Base-by-base conservation (phyloP, 2,797 vertebrate species). In the Clarias fuscus region DNA sequence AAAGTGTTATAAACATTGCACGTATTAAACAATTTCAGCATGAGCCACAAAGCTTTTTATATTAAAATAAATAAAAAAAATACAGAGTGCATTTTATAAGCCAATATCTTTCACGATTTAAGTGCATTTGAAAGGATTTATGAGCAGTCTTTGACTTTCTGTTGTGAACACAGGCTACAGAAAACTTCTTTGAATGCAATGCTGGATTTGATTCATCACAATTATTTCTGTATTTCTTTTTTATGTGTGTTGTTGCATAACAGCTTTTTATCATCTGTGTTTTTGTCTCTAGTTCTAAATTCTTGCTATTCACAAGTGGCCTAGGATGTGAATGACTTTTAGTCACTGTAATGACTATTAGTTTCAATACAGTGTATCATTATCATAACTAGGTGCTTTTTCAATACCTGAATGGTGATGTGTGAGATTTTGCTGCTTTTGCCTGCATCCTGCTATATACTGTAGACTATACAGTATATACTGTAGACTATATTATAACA, bases 101-200 rank as follows among this genome's bases (percentile, higher is more conserved):
- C 33, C 10, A 78, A 27, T 5, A 78, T 78, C 56, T 22, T 78
- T 59, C 27, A 78, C 37, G 10, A 78, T 78, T 78, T 59, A 37
- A 78, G 10, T 59, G 24, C 24, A 8, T 53, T 15, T 53, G 40
- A 76, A 77, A 30, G 53, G 14, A 18, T 58, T 76, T 76, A 30
- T 76, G 75, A 78, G 53, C 56, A 78, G 33, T 59, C 75, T 33
- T 59, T 37, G 17, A 59, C 30, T 78, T 59, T 33, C 18, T 78
- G 27, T 59, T 78, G 10, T 13, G 53, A 2, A 58, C 56, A 59
- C 56, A 33, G 76, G 27, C 75, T 33, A 77, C 75, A 33, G 56
- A 30, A 61, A 78, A 61, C 10, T 5, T 78, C 30, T 59, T 17
- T 58, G 56, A 78, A 78, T 37, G 30, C 10, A 7, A 20, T 11